Evolutionary conservation across 2,797 vertebrate species (phyloP).

Genomic region (Myioborus melanocephalus): DNA sequence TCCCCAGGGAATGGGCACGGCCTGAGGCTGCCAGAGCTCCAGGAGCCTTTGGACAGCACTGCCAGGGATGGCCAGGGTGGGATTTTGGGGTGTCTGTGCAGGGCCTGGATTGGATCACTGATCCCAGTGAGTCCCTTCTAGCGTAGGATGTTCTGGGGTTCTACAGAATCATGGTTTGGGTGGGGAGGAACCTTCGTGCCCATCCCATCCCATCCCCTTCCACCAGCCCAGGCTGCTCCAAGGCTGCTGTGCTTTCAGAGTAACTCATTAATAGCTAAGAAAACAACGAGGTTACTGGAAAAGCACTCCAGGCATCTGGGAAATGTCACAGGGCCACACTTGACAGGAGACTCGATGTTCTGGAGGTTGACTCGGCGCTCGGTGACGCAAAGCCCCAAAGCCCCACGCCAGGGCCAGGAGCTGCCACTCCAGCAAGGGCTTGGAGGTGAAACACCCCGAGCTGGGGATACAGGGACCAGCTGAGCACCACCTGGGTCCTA

Average conservation of each 20-base stretch:
- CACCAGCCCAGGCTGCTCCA: neutral
- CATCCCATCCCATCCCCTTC: neutral
- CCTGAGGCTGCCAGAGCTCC: neutral
- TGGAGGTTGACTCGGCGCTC: neutral
- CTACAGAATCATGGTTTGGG: fast-evolving
- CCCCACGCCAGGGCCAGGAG: neutral
- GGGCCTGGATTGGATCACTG: fast-evolving
- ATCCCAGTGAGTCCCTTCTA: neutral
- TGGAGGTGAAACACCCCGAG: neutral
- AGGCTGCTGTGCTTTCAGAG: neutral
- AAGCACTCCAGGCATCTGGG: neutral
- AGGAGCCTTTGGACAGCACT: fast-evolving
- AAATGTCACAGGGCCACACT: neutral
- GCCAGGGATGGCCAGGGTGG: neutral
- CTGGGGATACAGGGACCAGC: fast-evolving
- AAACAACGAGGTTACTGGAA: neutral
- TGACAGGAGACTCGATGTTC: neutral
- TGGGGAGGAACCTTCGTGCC: no score
- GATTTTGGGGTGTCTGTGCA: neutral
- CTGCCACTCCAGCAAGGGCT: fast-evolving
- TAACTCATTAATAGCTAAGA: neutral
- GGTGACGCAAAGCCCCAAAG: neutral
- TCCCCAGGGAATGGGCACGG: neutral
- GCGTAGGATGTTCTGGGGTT: fast-evolving
- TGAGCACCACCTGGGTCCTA: fast-evolving